Conservation (phyloP, 2,113 vertebrate genomes). For the Dasyornis broadbenti region DNA sequence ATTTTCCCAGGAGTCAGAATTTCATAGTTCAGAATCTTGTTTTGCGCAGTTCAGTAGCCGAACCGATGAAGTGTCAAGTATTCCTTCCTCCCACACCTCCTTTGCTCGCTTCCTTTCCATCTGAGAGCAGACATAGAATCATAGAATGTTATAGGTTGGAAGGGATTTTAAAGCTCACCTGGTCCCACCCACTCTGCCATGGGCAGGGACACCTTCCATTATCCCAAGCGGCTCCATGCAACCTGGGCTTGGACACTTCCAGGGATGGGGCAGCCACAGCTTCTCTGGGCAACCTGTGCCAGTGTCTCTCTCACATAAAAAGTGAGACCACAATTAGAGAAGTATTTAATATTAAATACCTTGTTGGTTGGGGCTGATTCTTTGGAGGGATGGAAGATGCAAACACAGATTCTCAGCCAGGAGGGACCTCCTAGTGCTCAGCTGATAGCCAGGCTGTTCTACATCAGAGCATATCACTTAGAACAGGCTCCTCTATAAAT, state of each 20-base stretch:
- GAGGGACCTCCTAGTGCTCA: background rate
- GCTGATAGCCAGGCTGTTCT: background rate
- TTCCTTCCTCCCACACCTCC: background rate
- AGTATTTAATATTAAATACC: background rate
- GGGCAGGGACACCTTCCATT: background rate
- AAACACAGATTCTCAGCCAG: background rate
- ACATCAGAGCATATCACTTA: background rate
- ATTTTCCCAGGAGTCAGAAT: background rate
- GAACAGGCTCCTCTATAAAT: background rate
- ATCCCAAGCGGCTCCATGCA: accelerated
- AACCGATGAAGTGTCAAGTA: accelerated
- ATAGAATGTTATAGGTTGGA: background rate
- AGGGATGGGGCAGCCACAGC: background rate
- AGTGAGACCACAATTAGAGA: background rate
- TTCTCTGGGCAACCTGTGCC: background rate
- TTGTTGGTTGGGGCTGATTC: background rate
- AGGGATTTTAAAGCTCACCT: background rate
- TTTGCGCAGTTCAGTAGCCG: background rate
- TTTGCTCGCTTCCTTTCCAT: background rate
- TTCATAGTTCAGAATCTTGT: background rate
- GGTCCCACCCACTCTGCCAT: background rate
- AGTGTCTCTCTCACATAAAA: background rate
- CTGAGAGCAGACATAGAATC: background rate
- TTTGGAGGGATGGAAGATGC: background rate
- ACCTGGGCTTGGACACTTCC: background rate